Conservation (phyloP, 2,888 invertebrate genomes). For the Epistrophe eligans region DNA sequence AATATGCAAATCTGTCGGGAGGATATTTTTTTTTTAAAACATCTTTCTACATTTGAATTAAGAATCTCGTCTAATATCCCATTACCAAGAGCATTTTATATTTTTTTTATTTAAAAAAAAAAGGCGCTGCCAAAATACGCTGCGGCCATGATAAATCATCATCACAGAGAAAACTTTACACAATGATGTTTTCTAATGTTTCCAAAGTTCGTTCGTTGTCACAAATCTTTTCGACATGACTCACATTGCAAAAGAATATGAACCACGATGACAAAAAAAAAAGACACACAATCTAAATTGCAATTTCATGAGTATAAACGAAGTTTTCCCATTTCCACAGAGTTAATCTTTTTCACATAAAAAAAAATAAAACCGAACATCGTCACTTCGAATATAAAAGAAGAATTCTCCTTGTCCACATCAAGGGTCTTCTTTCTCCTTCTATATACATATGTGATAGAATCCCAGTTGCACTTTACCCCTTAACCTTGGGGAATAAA, state of each 20-base stretch:
- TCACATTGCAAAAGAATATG: constrained; percentile 25
- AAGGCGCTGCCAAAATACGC: background rate
- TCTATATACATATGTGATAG: constrained; percentile 5
- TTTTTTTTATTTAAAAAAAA: background rate
- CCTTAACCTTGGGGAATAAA: constrained; percentile 11
- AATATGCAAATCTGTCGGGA: too few species aligned
- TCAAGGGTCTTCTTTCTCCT: background rate
- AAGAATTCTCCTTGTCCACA: background rate
- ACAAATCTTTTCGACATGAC: constrained; percentile 44
- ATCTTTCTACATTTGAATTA: too few species aligned
- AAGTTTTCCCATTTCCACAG: constrained; percentile 25
- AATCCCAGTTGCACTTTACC: constrained; percentile 61
- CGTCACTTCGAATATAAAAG: constrained; percentile 39
- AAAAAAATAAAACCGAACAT: background rate
- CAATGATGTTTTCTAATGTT: constrained; percentile 10
- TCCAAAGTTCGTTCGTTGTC: constrained; percentile 29
- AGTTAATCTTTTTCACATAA: constrained; percentile 43
- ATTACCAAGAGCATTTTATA: too few species aligned
- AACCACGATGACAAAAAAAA: background rate
- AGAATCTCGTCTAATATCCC: too few species aligned
- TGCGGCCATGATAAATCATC: background rate
- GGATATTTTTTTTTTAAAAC: too few species aligned
- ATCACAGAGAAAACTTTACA: constrained; percentile 1
- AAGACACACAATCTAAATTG: constrained; percentile 31
- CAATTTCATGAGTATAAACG: constrained; percentile 49